A percentile compares a stretch with the other conserved stretches of the same genome.
Evolutionary conservation across 64 coral and sea anemone species (phyloP).

Genomic region (Pocillopora damicornis): DNA sequence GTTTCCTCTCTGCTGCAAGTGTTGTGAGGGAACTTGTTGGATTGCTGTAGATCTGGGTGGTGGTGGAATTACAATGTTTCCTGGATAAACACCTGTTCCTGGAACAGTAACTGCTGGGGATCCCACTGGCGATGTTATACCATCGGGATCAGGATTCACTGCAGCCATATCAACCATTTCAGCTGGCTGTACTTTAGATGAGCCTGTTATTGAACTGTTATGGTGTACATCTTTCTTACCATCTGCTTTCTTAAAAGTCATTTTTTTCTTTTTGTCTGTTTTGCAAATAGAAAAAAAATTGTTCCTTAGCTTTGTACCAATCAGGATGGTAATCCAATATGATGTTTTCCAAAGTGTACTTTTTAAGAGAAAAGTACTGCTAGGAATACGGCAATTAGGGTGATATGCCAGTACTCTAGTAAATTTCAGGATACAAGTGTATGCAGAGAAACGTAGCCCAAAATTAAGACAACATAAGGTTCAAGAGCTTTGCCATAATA

Average conservation of each 20-base stretch:
- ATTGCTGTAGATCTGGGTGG: not conserved
- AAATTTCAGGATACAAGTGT: too few species aligned
- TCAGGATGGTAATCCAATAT: too few species aligned
- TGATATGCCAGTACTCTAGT: too few species aligned
- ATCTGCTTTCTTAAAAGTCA: conserved; percentile 41
- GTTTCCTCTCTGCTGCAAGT: conserved; percentile 14
- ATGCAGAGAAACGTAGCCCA: too few species aligned
- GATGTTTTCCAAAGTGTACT: too few species aligned
- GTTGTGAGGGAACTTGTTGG: conserved; percentile 26
- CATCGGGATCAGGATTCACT: conserved; percentile 48
- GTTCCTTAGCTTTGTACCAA: too few species aligned
- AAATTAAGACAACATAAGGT: too few species aligned
- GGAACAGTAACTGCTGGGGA: not conserved
- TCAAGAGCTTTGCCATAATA: too few species aligned
- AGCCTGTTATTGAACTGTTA: conserved; percentile 14
- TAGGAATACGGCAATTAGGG: too few species aligned
- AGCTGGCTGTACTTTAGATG: conserved; percentile 19
- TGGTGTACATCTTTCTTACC: conserved; percentile 21
- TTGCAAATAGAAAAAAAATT: not conserved
- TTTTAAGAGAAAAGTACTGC: too few species aligned
- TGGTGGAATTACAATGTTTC: conserved; percentile 15
- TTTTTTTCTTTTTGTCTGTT: conserved; percentile 59
- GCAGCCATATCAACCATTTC: conserved; percentile 39
- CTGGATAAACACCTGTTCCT: conserved; percentile 13
- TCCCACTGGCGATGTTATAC: conserved; percentile 32